Percentiles rank a stretch among this genome's conserved stretches.
phyloP scores from a whole-genome alignment of 2,797 vertebrate species.

The Danio aesculapii region DNA sequence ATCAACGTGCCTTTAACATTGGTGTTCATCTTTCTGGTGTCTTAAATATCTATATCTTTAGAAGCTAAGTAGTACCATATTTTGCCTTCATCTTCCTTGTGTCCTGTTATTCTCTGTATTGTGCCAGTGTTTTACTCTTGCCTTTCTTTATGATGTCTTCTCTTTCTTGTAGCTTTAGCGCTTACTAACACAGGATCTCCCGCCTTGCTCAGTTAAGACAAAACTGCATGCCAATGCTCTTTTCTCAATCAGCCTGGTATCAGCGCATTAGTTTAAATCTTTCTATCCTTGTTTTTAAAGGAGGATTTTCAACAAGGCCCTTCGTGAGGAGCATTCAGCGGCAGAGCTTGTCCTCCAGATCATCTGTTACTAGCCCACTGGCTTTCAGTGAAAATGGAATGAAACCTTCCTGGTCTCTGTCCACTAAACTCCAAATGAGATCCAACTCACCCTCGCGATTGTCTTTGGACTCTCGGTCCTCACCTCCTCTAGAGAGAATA shows the following conservation, averaged over 20 bases:
- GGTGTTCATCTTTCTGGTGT: not conserved
- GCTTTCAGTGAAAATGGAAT: constrained; percentile 89
- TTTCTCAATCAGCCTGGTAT: constrained; percentile 57
- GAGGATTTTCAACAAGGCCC: constrained; percentile 95
- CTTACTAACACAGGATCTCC: constrained; percentile 58
- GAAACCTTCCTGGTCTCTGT: constrained; percentile 92
- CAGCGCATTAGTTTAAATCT: constrained; percentile 59
- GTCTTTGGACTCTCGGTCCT: constrained; percentile 93
- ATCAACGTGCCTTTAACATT: not conserved
- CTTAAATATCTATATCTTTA: not conserved
- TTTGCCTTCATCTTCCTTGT: constrained; percentile 31
- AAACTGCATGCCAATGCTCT: constrained; percentile 62
- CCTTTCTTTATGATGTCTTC: constrained; percentile 56
- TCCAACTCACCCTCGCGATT: constrained; percentile 93
- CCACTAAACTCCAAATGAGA: constrained; percentile 92
- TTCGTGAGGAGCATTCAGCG: constrained; percentile 97
- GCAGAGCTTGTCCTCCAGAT: constrained; percentile 92
- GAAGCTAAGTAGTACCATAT: constrained; percentile 14
- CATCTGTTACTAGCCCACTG: constrained; percentile 94
- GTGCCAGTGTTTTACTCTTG: constrained; percentile 51
- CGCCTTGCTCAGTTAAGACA: constrained; percentile 62
- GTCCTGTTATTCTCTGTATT: constrained; percentile 33
- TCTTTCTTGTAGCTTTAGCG: constrained; percentile 55
- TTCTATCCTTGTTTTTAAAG: constrained; percentile 70
- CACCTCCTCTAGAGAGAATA: constrained; percentile 92